phyloP scores from a whole-genome alignment of 2,113 vertebrate genomes.

The Callipepla californica region DNA sequence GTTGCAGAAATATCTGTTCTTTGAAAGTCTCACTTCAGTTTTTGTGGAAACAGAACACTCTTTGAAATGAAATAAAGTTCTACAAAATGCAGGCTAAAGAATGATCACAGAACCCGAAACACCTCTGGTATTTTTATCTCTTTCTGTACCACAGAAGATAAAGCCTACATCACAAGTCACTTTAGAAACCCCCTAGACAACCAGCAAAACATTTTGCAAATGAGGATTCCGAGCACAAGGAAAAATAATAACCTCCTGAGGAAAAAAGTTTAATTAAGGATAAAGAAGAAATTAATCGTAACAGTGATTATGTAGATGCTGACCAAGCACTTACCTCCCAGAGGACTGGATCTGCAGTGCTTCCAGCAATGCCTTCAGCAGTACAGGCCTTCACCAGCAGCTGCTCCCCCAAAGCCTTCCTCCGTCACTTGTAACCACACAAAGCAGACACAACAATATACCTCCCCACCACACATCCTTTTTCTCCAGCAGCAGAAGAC shows the following conservation, averaged over 20 bases:
- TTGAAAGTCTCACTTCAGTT: neutral
- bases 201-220: neutral
- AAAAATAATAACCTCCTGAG: neutral
- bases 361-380: rapidly evolving
- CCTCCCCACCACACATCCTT: rapidly evolving
- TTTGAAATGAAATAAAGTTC: conserved; percentile 25
- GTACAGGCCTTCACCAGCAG: rapidly evolving
- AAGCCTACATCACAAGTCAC: neutral
- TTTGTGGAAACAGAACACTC: neutral
- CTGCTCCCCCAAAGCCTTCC: rapidly evolving
- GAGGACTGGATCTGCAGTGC: rapidly evolving
- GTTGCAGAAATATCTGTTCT: neutral
- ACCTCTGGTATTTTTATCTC: neutral
- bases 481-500: rapidly evolving
- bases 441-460: rapidly evolving
- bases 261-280: neutral
- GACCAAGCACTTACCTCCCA: neutral
- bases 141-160: neutral
- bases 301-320: neutral
- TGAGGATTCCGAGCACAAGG: neutral
- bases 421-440: rapidly evolving
- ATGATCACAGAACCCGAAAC: conserved; percentile 18
- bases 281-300: neutral
- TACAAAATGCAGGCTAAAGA: conserved; percentile 28
- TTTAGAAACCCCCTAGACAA: neutral